phyloP scores from a whole-genome alignment of 1,140 invertebrate species.

The Neodiprion virginianus region DNA sequence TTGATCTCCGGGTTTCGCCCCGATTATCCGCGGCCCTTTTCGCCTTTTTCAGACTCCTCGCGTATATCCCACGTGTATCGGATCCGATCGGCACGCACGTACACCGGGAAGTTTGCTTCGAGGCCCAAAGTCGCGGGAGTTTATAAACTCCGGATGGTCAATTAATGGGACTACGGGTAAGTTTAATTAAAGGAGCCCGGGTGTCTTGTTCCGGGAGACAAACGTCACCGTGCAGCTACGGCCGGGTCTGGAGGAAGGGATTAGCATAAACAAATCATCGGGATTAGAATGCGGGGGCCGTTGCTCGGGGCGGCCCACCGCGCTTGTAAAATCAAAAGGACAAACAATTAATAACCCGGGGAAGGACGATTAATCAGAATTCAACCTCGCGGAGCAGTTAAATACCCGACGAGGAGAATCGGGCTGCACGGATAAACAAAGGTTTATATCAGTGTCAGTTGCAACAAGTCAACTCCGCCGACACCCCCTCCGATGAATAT shows the following conservation, averaged over 20 bases:
- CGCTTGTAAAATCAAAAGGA: constrained; percentile 57
- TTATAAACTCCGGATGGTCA: background rate
- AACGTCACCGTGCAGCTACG: background rate
- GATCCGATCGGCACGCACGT: too few relatives aligned
- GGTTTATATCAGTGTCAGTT: constrained; percentile 64
- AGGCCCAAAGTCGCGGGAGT: background rate
- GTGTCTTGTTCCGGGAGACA: background rate
- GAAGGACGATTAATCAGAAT: constrained; percentile 54
- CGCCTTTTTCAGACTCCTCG: background rate
- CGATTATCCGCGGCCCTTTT: constrained; percentile 21
- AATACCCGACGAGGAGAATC: constrained; percentile 35
- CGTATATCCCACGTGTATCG: background rate
- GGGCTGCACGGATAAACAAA: constrained; percentile 53
- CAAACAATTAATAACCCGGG: constrained; percentile 60
- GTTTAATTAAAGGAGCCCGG: background rate
- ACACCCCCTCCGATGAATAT: constrained; percentile 53
- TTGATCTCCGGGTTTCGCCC: constrained; percentile 25
- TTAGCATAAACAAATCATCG: constrained; percentile 61
- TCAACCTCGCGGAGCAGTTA: constrained; percentile 47
- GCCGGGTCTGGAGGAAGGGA: constrained; percentile 34
- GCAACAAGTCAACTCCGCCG: constrained; percentile 57
- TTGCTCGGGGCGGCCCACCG: constrained; percentile 24
- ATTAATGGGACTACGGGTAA: background rate
- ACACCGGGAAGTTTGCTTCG: background rate
- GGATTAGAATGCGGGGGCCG: constrained; percentile 46